phyloP scores from a whole-genome alignment of 2,888 invertebrate species.

The Pyrgus malvae region DNA sequence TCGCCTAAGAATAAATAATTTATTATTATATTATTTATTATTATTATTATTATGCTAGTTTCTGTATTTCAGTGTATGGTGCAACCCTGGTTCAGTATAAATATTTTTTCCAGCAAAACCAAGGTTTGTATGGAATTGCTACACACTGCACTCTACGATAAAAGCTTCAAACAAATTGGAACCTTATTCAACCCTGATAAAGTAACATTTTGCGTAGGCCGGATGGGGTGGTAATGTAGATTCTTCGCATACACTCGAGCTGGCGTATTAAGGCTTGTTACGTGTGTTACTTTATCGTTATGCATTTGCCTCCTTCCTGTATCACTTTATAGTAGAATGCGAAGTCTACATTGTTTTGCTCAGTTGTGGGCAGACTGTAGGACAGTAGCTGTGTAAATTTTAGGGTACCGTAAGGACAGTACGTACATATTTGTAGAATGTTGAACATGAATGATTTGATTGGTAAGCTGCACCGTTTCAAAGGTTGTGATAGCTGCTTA shows the following conservation, averaged over 20 bases:
- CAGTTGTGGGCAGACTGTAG: too few species aligned
- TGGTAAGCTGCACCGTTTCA: too few species aligned
- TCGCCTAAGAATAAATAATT: too few species aligned
- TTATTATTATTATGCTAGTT: not conserved
- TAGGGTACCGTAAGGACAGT: too few species aligned
- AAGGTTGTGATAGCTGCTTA: too few species aligned
- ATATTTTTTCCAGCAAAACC: conserved; percentile 17
- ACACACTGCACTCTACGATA: not conserved
- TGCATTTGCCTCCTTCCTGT: not conserved
- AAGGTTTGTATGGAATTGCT: not conserved
- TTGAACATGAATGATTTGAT: too few species aligned
- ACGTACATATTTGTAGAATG: too few species aligned
- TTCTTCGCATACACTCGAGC: not conserved
- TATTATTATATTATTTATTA: too few species aligned
- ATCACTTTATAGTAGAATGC: not conserved
- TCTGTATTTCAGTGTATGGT: not conserved
- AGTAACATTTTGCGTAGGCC: not conserved
- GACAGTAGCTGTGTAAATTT: too few species aligned
- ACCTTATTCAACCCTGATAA: not conserved
- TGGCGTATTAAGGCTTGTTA: conserved; percentile 13
- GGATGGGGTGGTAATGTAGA: not conserved
- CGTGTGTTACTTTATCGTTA: conserved; percentile 1
- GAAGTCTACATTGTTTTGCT: too few species aligned
- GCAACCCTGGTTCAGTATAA: conserved; percentile 2
- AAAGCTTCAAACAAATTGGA: not conserved